Percentiles rank a stretch among this genome's conserved stretches.
These are phyloP conservation scores for Caenorhabditis sp. DNA, from an alignment of 2,888 invertebrate species.

Conservation along the genomic window DNA sequence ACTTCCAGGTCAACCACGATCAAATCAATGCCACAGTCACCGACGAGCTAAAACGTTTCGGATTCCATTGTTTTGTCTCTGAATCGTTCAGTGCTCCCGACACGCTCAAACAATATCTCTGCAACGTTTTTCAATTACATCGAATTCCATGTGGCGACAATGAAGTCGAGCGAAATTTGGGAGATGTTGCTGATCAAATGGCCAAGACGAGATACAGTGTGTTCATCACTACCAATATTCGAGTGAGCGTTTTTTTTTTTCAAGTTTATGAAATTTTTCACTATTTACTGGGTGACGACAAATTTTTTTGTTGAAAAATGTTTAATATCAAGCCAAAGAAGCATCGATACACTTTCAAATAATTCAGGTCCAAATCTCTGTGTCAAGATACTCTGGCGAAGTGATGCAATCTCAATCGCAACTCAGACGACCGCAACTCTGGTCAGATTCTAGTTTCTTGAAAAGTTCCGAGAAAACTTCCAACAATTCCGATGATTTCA, in stretches of 20 bases:
- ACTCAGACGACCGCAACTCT: slow-evolving; percentile 3
- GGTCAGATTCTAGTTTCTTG: not conserved
- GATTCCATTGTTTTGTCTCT: slow-evolving; percentile 46
- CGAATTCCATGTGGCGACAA: slow-evolving; percentile 44
- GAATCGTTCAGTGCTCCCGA: slow-evolving; percentile 48
- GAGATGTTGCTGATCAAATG: slow-evolving; percentile 9
- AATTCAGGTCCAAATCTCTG: slow-evolving; percentile 3
- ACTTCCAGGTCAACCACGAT: not conserved
- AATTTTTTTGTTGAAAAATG: slow-evolving; percentile 6
- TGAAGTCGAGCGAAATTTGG: slow-evolving; percentile 27
- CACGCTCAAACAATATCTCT: slow-evolving; percentile 37
- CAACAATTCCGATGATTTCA: not conserved
- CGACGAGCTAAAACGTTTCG: slow-evolving; percentile 26
- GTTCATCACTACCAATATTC: slow-evolving; percentile 11
- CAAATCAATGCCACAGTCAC: slow-evolving; percentile 15
- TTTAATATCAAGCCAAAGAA: too few relatives aligned
- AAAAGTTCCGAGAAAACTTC: slow-evolving; percentile 3
- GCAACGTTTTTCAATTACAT: slow-evolving; percentile 25
- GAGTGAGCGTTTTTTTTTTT: slow-evolving; percentile 14
- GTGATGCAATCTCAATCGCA: slow-evolving; percentile 15
- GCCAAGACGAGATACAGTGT: not conserved
- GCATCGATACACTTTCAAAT: too few relatives aligned
- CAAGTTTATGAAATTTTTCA: not conserved
- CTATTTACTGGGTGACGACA: not conserved
- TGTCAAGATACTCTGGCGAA: slow-evolving; percentile 33